Evolutionary conservation across 2,113 vertebrate genomes (phyloP), one percentile per base, ranked within the genome.

Genomic region (Oxyruncus cristatus): DNA sequence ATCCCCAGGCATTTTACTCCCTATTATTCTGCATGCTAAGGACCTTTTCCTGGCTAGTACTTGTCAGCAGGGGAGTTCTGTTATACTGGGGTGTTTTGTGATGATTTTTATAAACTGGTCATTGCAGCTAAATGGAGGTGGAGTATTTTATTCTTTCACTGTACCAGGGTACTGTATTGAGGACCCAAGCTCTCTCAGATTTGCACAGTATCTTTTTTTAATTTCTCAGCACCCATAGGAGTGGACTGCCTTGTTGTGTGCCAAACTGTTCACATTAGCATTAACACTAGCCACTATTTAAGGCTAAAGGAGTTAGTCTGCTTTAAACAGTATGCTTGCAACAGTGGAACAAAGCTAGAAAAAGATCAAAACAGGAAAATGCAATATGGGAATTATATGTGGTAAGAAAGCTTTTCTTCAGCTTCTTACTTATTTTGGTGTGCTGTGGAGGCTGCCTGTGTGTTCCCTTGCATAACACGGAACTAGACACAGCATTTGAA

Each of bases 41-140:
- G 49, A 82, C 19, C 46, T 79, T 88, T 94, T 88, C 44, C 58
- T 93, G 44, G 35, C 21, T 72, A 44, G 30, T 47, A 11, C 22
- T 67, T 28, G 21, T 59, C 33, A 55, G 20, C 30, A 35, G 37
- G 30, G 15, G 14, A 28, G 33, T 14, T 19, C 35, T 56, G 14
- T 56, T 42, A 23, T 6, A 1, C 11, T 61, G 26, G 10, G 2
- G 1, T 82, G 50, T 27, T 82, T 9, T 59, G 13, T 65, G 53
- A 59, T 85, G 59, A 30, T 52, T 89, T 95, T 76, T 65, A 37
- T 68, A 79, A 90, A 56, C 35, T 84, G 20, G 8, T 73, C 22
- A 22, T 85, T 92, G 50, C 37, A 73, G 23, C 39, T 88, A 59
- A 91, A 46, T 73, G 41, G 24, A 72, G 13, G 44, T 49, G 32